phyloP scores from a whole-genome alignment of 2,113 vertebrate genomes.

The Electrona antarctica region DNA sequence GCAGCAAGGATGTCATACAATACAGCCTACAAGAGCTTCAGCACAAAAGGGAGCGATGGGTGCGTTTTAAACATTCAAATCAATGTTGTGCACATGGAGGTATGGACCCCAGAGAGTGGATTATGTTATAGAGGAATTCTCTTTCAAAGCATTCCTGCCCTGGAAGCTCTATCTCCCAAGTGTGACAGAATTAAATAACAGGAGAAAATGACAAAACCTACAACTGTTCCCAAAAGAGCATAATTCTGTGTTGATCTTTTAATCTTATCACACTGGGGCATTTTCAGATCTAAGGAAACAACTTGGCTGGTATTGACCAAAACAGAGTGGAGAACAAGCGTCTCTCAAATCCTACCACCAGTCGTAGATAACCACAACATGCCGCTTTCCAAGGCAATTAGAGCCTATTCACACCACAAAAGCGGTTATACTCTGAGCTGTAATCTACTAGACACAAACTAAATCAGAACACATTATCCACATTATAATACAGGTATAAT shows the following conservation, averaged over 20 bases:
- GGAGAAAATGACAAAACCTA: conserved; percentile 27
- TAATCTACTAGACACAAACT: conserved; percentile 5
- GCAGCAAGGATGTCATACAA: conserved; percentile 72
- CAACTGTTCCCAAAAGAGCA: conserved; percentile 14
- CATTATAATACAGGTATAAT: conserved; percentile 3
- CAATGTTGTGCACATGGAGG: conserved; percentile 54
- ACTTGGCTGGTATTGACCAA: background rate
- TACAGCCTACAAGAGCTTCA: conserved; percentile 53
- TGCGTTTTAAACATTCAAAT: conserved; percentile 68
- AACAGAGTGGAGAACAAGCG: conserved; percentile 14
- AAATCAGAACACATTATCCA: background rate
- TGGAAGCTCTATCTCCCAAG: conserved; percentile 43
- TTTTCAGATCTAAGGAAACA: conserved; percentile 13
- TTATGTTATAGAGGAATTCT: conserved; percentile 67
- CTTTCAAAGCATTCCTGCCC: conserved; percentile 58
- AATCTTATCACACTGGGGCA: conserved; percentile 2
- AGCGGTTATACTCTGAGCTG: background rate
- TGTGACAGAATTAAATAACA: background rate
- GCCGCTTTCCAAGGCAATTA: background rate
- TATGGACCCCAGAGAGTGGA: conserved; percentile 56
- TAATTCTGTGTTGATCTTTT: conserved; percentile 23
- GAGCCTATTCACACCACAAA: conserved; percentile 13
- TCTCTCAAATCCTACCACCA: background rate
- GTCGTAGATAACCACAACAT: conserved; percentile 19
- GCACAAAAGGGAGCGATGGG: conserved; percentile 71